These are phyloP conservation scores for Alcedo quadribrachys DNA, from an alignment of 2,797 vertebrate species.

Conservation along the genomic window DNA sequence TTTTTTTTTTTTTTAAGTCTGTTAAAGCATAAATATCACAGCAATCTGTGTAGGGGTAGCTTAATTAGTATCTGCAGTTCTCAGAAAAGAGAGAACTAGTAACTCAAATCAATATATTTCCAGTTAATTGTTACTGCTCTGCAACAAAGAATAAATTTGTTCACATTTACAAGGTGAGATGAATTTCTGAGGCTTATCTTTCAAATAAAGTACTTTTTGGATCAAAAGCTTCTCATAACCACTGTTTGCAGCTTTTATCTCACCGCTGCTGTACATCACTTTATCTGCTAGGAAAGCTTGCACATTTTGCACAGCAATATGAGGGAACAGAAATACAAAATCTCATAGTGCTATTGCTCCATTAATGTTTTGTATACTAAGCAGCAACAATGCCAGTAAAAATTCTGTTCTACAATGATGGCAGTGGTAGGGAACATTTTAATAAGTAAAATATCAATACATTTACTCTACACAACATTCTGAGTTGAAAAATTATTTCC, in stretches of 20 bases:
- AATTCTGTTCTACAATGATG: background rate
- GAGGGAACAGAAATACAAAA: conserved; percentile 9
- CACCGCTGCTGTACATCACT: background rate
- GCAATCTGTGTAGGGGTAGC: background rate
- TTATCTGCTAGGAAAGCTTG: background rate
- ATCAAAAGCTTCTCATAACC: conserved; percentile 51
- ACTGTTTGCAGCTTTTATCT: conserved; percentile 38
- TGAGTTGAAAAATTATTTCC: background rate
- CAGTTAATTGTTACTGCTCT: conserved; percentile 18
- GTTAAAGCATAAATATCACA: conserved; percentile 12
- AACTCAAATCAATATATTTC: conserved; percentile 8
- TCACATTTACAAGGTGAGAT: background rate
- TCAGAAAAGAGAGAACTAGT: background rate
- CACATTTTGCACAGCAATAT: background rate
- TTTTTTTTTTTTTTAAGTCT: background rate
- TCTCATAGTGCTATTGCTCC: background rate
- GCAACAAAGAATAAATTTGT: conserved; percentile 19
- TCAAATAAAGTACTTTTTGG: conserved; percentile 19
- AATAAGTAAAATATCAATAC: background rate
- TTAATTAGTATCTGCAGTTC: conserved; percentile 34
- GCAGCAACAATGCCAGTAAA: background rate
- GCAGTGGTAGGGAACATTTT: background rate
- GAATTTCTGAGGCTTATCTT: conserved; percentile 41
- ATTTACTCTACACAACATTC: background rate
- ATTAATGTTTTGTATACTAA: conserved; percentile 16